Conservation (phyloP, 2,888 invertebrate species). For the Stictocephala bisonia region DNA sequence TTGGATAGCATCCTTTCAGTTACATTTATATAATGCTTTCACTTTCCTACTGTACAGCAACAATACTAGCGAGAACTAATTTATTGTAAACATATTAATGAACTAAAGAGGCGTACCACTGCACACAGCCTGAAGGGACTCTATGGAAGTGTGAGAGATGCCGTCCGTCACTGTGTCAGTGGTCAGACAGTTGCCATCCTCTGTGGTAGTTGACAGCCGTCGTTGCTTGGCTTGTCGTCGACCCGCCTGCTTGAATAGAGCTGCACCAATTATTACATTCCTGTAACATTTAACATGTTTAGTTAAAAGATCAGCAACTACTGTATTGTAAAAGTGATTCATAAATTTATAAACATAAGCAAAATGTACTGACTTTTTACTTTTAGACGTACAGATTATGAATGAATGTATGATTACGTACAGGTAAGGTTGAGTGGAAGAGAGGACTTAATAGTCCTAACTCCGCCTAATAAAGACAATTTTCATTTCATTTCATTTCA, state of each 20-base stretch:
- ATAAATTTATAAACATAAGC: neutral
- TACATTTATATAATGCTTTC: too few species aligned
- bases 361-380: neutral
- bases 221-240: slow-evolving; percentile 65
- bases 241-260: slow-evolving; percentile 86
- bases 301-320: too few species aligned
- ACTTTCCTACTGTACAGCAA: too few species aligned
- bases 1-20: too few species aligned
- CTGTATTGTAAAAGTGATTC: neutral
- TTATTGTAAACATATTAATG: too few species aligned
- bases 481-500: too few species aligned
- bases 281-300: too few species aligned
- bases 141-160: slow-evolving; percentile 61
- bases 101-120: neutral
- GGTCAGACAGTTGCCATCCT: slow-evolving; percentile 51
- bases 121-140: slow-evolving; percentile 49
- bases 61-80: too few species aligned
- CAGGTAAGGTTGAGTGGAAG: too few species aligned
- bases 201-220: slow-evolving; percentile 55
- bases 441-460: too few species aligned
- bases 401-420: too few species aligned
- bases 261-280: slow-evolving; percentile 90
- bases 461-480: too few species aligned
- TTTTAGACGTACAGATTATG: neutral
- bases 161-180: slow-evolving; percentile 59